A percentile compares a stretch with the other conserved stretches of the same genome.
Conservation (phyloP, 1,140 invertebrate genomes). For the Yoshiicerus persimilis region DNA sequence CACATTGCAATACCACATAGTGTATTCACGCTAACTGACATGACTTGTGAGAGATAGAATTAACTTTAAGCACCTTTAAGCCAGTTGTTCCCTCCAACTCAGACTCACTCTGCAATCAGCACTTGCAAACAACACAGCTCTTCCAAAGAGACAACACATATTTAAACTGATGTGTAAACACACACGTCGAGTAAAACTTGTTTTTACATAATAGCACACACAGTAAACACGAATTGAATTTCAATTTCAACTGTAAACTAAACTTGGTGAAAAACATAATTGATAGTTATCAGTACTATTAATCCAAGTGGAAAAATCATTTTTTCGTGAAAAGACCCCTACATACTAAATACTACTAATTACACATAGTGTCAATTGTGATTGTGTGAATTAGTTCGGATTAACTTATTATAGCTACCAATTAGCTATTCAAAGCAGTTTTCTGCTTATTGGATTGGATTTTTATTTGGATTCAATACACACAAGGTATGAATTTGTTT, state of each 20-base stretch:
- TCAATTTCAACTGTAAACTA: background rate
- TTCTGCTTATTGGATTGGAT: background rate
- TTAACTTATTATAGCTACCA: background rate
- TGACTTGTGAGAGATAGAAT: background rate
- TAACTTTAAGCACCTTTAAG: constrained; percentile 14
- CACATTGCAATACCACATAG: background rate
- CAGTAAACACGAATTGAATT: background rate
- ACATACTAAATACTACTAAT: too few relatives aligned
- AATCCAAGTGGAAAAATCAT: too few relatives aligned
- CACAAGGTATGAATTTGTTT: background rate
- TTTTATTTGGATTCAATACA: background rate
- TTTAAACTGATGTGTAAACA: background rate
- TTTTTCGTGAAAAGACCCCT: too few relatives aligned
- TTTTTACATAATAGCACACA: background rate
- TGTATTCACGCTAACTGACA: background rate
- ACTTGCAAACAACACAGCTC: constrained; percentile 9
- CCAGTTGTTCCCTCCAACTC: constrained; percentile 1
- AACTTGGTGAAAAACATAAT: background rate
- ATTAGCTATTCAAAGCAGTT: background rate
- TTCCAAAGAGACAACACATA: background rate
- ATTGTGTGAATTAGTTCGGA: background rate
- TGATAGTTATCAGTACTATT: too few relatives aligned
- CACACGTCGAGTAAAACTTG: background rate
- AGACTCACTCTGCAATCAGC: background rate
- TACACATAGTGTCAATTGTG: too few relatives aligned